Evolutionary conservation across 1,140 invertebrate genomes (phyloP).

Genomic region (Plodia interpunctella): DNA sequence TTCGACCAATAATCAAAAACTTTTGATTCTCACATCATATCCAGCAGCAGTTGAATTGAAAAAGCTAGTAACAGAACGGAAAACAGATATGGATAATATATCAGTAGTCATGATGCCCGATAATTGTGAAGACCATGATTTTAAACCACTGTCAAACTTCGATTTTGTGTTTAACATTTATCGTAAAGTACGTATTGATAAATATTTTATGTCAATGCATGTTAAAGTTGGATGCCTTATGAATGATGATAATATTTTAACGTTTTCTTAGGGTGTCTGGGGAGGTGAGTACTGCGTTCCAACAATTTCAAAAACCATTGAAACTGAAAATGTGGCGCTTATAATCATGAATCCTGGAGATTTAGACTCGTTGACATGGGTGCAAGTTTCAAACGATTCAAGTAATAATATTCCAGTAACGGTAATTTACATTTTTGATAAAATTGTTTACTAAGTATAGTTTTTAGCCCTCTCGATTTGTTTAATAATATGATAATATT

Average conservation of each 20-base stretch:
- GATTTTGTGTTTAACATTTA: slow-evolving; percentile 35
- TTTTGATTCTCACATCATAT: slow-evolving; percentile 28
- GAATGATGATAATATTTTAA: too few species aligned
- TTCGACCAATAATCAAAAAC: slow-evolving; percentile 24
- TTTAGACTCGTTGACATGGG: slow-evolving; percentile 33
- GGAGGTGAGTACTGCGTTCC: slow-evolving; percentile 36
- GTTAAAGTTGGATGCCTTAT: too few species aligned
- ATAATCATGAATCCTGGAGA: slow-evolving; percentile 26
- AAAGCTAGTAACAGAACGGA: slow-evolving; percentile 22
- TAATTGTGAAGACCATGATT: slow-evolving; percentile 22
- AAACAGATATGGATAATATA: slow-evolving; percentile 28
- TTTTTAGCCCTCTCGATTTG: too few species aligned
- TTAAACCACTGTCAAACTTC: slow-evolving; percentile 26
- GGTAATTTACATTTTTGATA: slow-evolving; percentile 27
- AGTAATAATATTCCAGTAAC: slow-evolving; percentile 29
- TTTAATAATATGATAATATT: too few species aligned
- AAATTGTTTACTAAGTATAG: too few species aligned
- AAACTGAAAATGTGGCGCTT: slow-evolving; percentile 16
- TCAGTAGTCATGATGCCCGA: slow-evolving; percentile 30
- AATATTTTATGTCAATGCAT: background rate
- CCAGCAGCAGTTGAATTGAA: slow-evolving; percentile 25
- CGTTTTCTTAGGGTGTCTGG: slow-evolving; percentile 25
- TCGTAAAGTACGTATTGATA: slow-evolving; percentile 32
- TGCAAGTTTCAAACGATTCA: slow-evolving; percentile 16
- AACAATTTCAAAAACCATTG: slow-evolving; percentile 7